phyloP scores from a whole-genome alignment of 2,888 invertebrate genomes.

The Acutogordius australiensis region DNA sequence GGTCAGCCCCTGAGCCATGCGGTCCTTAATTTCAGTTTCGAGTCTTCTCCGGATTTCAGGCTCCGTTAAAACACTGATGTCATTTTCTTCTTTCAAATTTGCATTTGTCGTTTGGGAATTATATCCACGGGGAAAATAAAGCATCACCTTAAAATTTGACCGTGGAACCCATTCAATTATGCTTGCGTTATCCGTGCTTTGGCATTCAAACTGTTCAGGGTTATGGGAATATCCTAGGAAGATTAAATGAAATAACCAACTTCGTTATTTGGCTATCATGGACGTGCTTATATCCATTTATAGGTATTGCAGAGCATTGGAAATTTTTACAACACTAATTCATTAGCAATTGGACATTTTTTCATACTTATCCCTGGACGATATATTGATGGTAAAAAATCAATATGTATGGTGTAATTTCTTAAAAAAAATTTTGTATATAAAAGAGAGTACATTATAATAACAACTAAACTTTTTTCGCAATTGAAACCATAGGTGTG shows the following conservation, averaged over 20 bases:
- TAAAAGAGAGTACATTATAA: not conserved
- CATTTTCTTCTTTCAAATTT: not conserved
- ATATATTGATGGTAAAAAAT: no score
- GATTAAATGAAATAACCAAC: no score
- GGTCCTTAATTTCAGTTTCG: not conserved
- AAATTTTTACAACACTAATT: no score
- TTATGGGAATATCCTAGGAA: slow-evolving; percentile 6
- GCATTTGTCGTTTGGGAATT: not conserved
- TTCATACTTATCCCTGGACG: no score
- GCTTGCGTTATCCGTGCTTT: not conserved
- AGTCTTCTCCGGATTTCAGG: not conserved
- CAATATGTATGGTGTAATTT: no score
- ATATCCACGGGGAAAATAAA: slow-evolving; percentile 3
- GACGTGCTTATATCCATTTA: no score
- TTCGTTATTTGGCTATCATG: no score
- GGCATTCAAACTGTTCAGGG: not conserved
- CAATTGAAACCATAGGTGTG: slow-evolving; percentile 6
- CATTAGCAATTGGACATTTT: no score
- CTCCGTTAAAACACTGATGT: not conserved
- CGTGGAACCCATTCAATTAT: slow-evolving; percentile 1
- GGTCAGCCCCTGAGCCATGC: not conserved
- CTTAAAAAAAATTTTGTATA: not conserved
- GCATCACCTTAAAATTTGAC: not conserved
- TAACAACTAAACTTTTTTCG: not conserved
- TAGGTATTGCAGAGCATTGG: no score